Evolutionary conservation across 2,797 vertebrate genomes (phyloP).

Genomic region (Muscicapa comitata): DNA sequence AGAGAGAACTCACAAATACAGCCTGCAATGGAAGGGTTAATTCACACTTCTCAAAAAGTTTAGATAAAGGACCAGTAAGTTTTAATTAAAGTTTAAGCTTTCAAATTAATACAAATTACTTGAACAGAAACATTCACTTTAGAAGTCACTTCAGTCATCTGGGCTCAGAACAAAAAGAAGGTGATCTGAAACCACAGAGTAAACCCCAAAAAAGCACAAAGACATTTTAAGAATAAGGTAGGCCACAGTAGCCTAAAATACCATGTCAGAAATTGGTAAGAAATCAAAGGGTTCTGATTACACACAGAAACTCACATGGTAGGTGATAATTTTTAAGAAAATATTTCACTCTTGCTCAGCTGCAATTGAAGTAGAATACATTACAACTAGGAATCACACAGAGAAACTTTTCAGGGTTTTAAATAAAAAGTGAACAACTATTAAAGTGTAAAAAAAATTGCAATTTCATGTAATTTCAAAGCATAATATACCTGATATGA

Average conservation of each 20-base stretch:
- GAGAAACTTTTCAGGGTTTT: neutral
- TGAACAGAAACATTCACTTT: neutral
- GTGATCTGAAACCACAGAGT: neutral
- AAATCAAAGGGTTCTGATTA: neutral
- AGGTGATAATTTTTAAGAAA: neutral
- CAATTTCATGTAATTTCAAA: neutral
- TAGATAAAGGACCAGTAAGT: neutral
- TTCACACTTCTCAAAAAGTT: neutral
- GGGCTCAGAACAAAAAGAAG: neutral
- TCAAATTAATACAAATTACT: neutral
- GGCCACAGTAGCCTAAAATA: neutral
- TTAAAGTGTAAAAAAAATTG: neutral
- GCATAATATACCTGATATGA: neutral
- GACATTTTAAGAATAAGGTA: neutral
- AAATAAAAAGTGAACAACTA: neutral
- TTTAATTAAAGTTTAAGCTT: neutral
- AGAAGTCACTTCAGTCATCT: neutral
- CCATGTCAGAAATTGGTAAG: neutral
- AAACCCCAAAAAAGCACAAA: neutral
- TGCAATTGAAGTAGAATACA: neutral
- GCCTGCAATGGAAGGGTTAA: neutral
- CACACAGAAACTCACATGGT: neutral
- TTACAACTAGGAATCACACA: neutral
- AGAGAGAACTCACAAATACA: neutral
- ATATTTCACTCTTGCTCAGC: neutral